Conservation (phyloP, 2,113 vertebrate genomes). For the Junco hyemalis region DNA sequence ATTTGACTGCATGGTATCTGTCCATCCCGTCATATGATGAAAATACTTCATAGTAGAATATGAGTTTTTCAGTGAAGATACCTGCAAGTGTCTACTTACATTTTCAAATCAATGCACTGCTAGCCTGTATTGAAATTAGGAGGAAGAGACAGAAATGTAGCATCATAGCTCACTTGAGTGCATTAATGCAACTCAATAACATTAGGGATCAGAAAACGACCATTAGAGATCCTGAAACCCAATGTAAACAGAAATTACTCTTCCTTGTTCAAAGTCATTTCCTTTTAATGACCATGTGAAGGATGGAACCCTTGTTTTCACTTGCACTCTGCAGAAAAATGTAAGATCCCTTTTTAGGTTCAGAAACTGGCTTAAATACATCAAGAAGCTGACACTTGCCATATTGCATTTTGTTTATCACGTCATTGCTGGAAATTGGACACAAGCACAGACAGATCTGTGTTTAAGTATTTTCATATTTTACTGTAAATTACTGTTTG, state of each 20-base stretch:
- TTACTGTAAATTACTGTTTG: not conserved
- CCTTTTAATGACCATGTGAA: not conserved
- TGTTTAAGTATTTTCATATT: not conserved
- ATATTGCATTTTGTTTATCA: not conserved
- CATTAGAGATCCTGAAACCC: not conserved
- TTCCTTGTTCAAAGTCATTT: not conserved
- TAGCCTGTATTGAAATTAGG: not conserved
- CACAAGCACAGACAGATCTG: constrained; percentile 1
- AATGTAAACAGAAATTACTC: not conserved
- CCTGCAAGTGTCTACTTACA: not conserved
- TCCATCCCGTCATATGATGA: not conserved
- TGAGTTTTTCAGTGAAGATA: not conserved
- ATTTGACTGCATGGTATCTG: not conserved
- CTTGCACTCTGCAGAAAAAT: not conserved
- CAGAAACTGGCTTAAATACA: not conserved
- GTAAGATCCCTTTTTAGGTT: not conserved
- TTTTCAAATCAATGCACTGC: not conserved
- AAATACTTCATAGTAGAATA: accelerated
- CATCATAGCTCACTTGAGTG: not conserved
- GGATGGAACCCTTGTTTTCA: not conserved
- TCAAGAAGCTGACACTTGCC: not conserved
- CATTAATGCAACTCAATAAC: not conserved
- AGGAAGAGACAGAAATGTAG: not conserved
- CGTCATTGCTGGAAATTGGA: not conserved
- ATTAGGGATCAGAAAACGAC: not conserved